A percentile compares a stretch with the other conserved stretches of the same genome.
Evolutionary conservation across 2,888 invertebrate genomes (phyloP).

Genomic region (Busseola fusca): DNA sequence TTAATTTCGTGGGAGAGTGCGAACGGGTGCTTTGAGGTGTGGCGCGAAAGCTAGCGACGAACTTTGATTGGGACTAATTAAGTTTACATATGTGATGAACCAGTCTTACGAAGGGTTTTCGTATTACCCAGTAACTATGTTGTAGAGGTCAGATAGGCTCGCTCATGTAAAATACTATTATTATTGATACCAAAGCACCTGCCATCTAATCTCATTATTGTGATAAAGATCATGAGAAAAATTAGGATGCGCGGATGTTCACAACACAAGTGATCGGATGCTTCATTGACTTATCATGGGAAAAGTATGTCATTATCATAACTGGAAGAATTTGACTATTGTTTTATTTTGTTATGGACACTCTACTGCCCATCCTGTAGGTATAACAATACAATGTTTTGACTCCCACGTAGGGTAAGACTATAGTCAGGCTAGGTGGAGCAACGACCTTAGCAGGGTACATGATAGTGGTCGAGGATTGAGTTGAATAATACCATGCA

Average conservation of each 20-base stretch:
- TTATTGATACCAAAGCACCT: no score
- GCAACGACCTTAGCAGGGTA: background rate
- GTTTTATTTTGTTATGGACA: constrained; percentile 21
- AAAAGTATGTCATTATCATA: background rate
- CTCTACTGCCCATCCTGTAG: background rate
- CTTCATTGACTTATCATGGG: background rate
- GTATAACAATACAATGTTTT: background rate
- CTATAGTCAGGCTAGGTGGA: background rate
- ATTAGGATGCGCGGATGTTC: background rate
- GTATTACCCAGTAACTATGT: no score
- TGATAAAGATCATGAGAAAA: constrained; percentile 13
- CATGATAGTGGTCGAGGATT: background rate
- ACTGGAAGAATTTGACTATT: constrained; percentile 12
- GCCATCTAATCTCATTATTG: background rate
- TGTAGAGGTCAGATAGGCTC: no score
- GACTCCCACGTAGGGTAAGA: background rate
- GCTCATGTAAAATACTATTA: no score
- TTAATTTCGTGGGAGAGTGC: constrained; percentile 78
- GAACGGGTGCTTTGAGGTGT: constrained; percentile 58
- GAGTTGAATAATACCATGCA: no score
- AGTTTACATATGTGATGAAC: background rate
- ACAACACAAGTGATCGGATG: background rate
- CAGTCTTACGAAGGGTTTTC: no score
- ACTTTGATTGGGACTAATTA: background rate
- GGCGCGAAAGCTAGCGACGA: constrained; percentile 59